Conservation (phyloP, 2,797 vertebrate species). For the Phylloscopus collybita region DNA sequence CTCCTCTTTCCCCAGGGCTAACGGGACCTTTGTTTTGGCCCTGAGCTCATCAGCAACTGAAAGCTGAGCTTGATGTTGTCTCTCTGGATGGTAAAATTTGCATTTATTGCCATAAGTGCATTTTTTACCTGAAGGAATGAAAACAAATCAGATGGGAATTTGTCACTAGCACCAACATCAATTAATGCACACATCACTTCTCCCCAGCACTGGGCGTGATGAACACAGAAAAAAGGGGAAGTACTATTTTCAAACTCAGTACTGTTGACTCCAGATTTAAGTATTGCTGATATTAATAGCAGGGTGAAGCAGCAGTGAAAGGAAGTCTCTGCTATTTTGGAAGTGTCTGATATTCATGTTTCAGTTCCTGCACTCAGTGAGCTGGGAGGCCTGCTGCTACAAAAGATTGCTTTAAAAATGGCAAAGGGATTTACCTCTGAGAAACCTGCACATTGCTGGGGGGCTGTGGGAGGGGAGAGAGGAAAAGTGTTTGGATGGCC, state of each 20-base stretch:
- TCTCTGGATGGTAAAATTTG: constrained; percentile 89
- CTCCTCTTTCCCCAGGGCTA: constrained; percentile 13
- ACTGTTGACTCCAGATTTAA: background rate
- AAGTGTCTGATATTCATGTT: background rate
- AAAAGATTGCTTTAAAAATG: background rate
- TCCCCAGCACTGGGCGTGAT: fast-evolving
- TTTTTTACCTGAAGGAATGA: constrained; percentile 83
- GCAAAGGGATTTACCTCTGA: background rate
- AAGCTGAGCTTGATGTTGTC: constrained; percentile 80
- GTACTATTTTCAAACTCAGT: background rate
- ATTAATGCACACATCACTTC: fast-evolving
- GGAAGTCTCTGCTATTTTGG: constrained; percentile 1
- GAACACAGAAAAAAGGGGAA: background rate
- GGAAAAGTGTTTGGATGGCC: background rate
- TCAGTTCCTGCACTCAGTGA: background rate
- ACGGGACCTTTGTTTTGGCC: constrained; percentile 71
- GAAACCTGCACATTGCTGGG: background rate
- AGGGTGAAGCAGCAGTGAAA: background rate
- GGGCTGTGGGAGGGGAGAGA: background rate
- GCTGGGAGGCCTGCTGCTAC: background rate
- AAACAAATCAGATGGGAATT: background rate
- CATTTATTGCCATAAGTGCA: constrained; percentile 92
- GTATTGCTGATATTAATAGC: background rate
- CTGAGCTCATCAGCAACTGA: constrained; percentile 89
- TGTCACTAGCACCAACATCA: fast-evolving